Evolutionary conservation across 2,888 invertebrate genomes (phyloP).

Genomic region (Polymixis lichenea): DNA sequence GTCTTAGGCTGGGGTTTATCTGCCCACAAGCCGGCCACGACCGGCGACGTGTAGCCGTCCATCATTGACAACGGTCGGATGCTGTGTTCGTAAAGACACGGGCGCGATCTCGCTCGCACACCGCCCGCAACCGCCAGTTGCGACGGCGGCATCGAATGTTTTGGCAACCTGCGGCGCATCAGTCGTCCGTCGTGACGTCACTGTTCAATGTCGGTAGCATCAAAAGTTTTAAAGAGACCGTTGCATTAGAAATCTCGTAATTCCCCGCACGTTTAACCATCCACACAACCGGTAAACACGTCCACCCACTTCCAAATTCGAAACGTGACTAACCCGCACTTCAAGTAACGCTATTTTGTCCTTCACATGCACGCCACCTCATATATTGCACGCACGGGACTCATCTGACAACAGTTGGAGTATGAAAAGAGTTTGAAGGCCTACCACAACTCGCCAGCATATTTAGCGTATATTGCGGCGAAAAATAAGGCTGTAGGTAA

Average conservation of each 20-base stretch:
- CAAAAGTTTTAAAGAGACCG: too few relatives aligned
- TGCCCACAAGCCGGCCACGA: too few relatives aligned
- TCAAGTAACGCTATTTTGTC: conserved; percentile 81
- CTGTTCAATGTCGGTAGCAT: too few relatives aligned
- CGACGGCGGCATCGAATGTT: too few relatives aligned
- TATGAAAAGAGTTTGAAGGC: conserved; percentile 98
- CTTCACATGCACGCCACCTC: conserved; percentile 85
- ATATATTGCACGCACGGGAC: conserved; percentile 78
- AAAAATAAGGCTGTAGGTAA: conserved; percentile 96
- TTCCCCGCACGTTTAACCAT: background rate
- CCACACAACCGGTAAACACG: conserved; percentile 10
- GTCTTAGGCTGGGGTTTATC: too few relatives aligned
- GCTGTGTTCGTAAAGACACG: too few relatives aligned
- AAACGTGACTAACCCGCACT: conserved; percentile 84
- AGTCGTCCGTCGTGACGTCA: too few relatives aligned
- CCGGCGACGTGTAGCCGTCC: too few relatives aligned
- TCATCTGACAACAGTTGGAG: conserved; percentile 91
- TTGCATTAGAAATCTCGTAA: background rate
- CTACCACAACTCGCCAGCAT: conserved; percentile 98
- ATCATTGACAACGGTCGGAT: too few relatives aligned
- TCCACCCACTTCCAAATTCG: conserved; percentile 45
- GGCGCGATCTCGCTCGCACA: too few relatives aligned
- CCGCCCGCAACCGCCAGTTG: too few relatives aligned
- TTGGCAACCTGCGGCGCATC: too few relatives aligned
- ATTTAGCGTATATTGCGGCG: conserved; percentile 97